Evolutionary conservation across 1,140 invertebrate genomes (phyloP).

Genomic region (Drosophila carrolli): DNA sequence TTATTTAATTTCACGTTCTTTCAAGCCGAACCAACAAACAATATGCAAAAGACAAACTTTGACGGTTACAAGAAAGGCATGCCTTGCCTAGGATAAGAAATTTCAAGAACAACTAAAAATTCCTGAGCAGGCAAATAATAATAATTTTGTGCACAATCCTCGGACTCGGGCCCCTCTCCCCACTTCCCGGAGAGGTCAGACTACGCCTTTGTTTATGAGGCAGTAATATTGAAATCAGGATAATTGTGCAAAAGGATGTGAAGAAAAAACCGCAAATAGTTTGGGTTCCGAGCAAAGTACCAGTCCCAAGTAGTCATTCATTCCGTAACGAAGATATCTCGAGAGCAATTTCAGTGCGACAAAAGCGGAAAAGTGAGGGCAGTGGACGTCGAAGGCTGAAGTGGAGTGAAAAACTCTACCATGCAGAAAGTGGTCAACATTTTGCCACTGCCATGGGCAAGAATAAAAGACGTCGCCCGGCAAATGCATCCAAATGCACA

Average conservation of each 20-base stretch:
- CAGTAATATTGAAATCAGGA: constrained; percentile 79
- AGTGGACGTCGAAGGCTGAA: constrained; percentile 22
- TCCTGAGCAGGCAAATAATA: constrained; percentile 66
- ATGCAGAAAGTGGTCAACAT: constrained; percentile 82
- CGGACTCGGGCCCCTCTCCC: background rate
- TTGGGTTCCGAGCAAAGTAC: constrained; percentile 38
- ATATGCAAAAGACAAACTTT: constrained; percentile 15
- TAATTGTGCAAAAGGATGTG: constrained; percentile 81
- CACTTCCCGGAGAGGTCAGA: constrained; percentile 30
- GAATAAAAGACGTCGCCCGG: constrained; percentile 64
- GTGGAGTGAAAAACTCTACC: constrained; percentile 64
- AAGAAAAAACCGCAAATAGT: constrained; percentile 79
- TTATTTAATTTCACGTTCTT: constrained; percentile 29
- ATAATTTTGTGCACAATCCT: constrained; percentile 61
- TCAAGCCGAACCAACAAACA: constrained; percentile 16
- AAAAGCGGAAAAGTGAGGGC: constrained; percentile 39
- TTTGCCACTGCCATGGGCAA: constrained; percentile 79
- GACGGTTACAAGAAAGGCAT: constrained; percentile 15
- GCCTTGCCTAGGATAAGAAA: constrained; percentile 9
- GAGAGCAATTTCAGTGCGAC: constrained; percentile 69
- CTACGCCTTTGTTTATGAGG: constrained; percentile 74
- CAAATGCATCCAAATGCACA: constrained; percentile 46
- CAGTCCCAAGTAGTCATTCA: constrained; percentile 44
- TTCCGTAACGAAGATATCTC: constrained; percentile 73
- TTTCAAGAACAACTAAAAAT: constrained; percentile 49